Evolutionary conservation across 2,797 vertebrate genomes (phyloP).

Genomic region (Enteromius unitaeniatus): DNA sequence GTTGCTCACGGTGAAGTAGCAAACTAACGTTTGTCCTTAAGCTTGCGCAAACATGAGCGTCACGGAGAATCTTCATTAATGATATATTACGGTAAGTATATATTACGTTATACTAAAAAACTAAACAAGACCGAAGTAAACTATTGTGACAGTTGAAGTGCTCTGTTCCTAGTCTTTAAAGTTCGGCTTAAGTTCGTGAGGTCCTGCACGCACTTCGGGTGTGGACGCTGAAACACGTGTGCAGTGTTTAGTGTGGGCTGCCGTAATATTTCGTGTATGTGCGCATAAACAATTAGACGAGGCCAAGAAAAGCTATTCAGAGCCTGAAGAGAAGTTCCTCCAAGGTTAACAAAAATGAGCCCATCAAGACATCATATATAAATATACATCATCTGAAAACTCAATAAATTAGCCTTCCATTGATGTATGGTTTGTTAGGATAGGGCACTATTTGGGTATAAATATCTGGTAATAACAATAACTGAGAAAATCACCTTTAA

Average conservation of each 20-base stretch:
- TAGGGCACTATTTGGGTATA: too few species aligned
- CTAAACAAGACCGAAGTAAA: too few species aligned
- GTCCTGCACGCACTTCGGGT: slow-evolving; percentile 20
- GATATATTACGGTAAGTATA: not conserved
- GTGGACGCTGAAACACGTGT: slow-evolving; percentile 38
- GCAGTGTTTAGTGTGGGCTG: slow-evolving; percentile 19
- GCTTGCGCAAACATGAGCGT: slow-evolving; percentile 27
- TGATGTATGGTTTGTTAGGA: too few species aligned
- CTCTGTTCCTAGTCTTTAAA: not conserved
- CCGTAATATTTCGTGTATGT: not conserved
- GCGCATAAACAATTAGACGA: not conserved
- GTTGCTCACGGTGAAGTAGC: slow-evolving; percentile 6
- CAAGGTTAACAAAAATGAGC: not conserved
- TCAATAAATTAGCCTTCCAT: too few species aligned
- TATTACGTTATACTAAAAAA: not conserved
- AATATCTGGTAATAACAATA: too few species aligned
- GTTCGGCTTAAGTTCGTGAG: slow-evolving; percentile 25
- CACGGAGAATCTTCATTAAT: slow-evolving; percentile 22
- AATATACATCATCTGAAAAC: too few species aligned
- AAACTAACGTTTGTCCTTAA: slow-evolving; percentile 1
- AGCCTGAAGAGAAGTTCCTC: not conserved
- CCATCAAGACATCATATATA: too few species aligned
- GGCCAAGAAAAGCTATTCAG: too few species aligned
- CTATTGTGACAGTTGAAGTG: too few species aligned
- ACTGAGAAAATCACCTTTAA: too few species aligned